These are phyloP conservation scores for Pseudoatta argentina DNA, from an alignment of 1,140 invertebrate genomes.

Conservation along the genomic window DNA sequence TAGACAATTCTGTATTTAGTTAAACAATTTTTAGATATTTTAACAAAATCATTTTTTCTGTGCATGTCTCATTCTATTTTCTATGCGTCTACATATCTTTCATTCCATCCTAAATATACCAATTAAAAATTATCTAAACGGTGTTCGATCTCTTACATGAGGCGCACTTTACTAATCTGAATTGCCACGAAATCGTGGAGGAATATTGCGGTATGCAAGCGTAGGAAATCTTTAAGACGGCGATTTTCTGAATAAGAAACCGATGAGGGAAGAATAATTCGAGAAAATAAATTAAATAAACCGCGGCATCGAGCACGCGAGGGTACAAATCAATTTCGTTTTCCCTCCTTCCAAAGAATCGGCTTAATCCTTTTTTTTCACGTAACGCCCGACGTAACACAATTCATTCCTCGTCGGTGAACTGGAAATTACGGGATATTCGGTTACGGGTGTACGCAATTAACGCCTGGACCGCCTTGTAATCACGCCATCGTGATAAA, in stretches of 20 bases:
- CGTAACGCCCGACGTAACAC: conserved; percentile 15
- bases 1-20: too few species aligned
- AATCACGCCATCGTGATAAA: conserved; percentile 50
- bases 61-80: too few species aligned
- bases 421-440: conserved; percentile 31
- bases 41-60: too few species aligned
- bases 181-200: too few species aligned
- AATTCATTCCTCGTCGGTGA: not conserved
- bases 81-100: too few species aligned
- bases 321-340: conserved; percentile 42
- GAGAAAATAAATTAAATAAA: conserved; percentile 16
- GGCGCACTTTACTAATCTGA: too few species aligned
- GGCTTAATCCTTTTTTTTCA: not conserved
- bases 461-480: conserved; percentile 19
- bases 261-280: not conserved
- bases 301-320: conserved; percentile 11
- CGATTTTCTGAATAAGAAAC: not conserved
- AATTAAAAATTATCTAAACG: too few species aligned
- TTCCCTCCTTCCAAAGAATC: conserved; percentile 14
- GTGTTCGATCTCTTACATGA: too few species aligned
- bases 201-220: not conserved
- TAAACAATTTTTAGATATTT: too few species aligned
- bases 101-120: too few species aligned
- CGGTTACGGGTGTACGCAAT: not conserved
- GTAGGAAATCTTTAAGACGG: not conserved